A percentile compares a stretch with the other conserved stretches of the same genome.
Conservation (phyloP, 2,797 vertebrate species). For the Gymnocypris eckloni region DNA sequence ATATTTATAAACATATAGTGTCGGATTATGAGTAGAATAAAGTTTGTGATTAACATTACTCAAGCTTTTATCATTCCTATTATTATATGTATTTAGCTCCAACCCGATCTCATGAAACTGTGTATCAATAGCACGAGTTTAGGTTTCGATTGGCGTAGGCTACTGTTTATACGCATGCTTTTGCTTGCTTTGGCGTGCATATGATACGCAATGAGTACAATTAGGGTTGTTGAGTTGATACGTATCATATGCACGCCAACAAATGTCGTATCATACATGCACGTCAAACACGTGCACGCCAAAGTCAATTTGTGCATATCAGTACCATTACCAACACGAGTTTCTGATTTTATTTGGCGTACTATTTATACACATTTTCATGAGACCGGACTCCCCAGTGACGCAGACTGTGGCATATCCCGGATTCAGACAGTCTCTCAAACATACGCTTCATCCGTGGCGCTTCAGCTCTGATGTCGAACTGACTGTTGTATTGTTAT, state of each 20-base stretch:
- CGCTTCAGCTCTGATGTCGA: slow-evolving; percentile 29
- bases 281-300: too few relatives aligned
- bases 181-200: too few relatives aligned
- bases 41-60: neutral
- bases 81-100: neutral
- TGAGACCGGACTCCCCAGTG: neutral
- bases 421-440: neutral
- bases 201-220: too few relatives aligned
- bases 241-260: too few relatives aligned
- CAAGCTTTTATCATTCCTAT: neutral
- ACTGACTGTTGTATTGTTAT: slow-evolving; percentile 49
- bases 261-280: too few relatives aligned
- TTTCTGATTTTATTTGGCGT: neutral
- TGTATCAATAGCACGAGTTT: too few relatives aligned
- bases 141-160: too few relatives aligned
- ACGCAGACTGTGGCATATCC: neutral
- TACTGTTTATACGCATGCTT: too few relatives aligned
- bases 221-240: too few relatives aligned
- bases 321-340: too few relatives aligned
- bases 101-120: too few relatives aligned
- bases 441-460: neutral
- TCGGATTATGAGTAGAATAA: neutral
- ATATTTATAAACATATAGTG: neutral
- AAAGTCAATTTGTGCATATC: too few relatives aligned
- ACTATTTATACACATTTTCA: neutral